Evolutionary conservation across 2,888 invertebrate species (phyloP), one percentile per base, ranked within the genome.

Genomic region (Endotricha flammealis): DNA sequence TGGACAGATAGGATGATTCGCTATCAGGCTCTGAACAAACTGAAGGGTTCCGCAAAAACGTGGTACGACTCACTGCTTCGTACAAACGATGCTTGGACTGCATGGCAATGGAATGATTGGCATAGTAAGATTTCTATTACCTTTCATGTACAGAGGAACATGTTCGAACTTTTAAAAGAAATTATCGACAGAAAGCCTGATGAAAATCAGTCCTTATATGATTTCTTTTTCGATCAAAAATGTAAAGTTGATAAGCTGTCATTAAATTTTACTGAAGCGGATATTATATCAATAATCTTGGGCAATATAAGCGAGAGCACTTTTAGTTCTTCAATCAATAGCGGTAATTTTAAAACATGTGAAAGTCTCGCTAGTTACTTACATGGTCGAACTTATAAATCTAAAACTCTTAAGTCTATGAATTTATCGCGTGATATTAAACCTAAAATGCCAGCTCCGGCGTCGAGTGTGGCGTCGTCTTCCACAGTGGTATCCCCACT

Each of bases 271-370:
- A 25, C 41, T 1, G 43, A 46, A 13, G 24, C 13, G 7, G 44
- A 46, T 22, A 42, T 46, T 11, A 32, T 48, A 32, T 43, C 48
- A 1, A 45, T 50, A 17, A 44, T 50, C 12, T n/a, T 50, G 0
- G 43, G 48, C 6, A 46, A 46, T 34, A 42, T 41, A 9, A 32
- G 38, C 2, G 47, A 48, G 12, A 38, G 23, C 16, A 33, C 23
- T 12, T 41, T 46, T 3, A 25, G 34, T 4, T 38, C 43, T 5
- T 34, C 47, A 5, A 17, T 46, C 1, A 44, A 51, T 17, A 40
- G 47, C 1, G 37, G 32, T 33, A 44, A 44, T 34, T 49, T 52
- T 24, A 13, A 11, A 7, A 30, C 46, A 0, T 47, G 48, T 12
- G 44, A 48, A 12, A 32, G 27, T n/a, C 32, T 42, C 12, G 48